Percentiles rank a stretch among this genome's conserved stretches.
Evolutionary conservation across 2,113 vertebrate species (phyloP).

Genomic region (Protobothrops flavoviridis): DNA sequence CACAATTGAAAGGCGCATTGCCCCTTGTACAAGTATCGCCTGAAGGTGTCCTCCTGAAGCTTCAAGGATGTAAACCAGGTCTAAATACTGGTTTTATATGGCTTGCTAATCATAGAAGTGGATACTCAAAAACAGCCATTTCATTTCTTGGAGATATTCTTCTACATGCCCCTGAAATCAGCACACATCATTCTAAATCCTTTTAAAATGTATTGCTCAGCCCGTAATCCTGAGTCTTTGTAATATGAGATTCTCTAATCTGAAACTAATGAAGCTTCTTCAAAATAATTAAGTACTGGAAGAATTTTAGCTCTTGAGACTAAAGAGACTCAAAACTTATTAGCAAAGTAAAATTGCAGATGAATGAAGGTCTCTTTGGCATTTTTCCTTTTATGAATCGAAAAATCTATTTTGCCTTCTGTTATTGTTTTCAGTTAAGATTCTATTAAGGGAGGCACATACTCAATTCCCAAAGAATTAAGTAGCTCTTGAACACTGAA

Average conservation of each 20-base stretch:
- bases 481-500: constrained; percentile 5
- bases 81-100: neutral
- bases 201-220: constrained; percentile 23
- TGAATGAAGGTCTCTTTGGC: constrained; percentile 23
- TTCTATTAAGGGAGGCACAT: neutral
- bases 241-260: neutral
- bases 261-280: neutral
- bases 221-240: neutral
- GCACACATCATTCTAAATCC: neutral
- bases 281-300: neutral
- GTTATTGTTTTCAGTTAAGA: neutral
- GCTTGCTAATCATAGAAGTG: neutral
- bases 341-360: constrained; percentile 35
- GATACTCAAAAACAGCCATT: neutral
- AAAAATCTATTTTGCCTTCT: constrained; percentile 5
- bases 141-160: neutral
- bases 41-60: neutral
- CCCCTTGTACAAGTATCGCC: neutral
- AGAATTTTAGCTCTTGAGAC: neutral
- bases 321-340: constrained; percentile 2
- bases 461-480: constrained; percentile 18
- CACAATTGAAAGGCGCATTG: neutral
- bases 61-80: no score
- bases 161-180: neutral
- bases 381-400: constrained; percentile 6